Evolutionary conservation across 2,888 invertebrate species (phyloP).

Genomic region (Phalera bucephala): DNA sequence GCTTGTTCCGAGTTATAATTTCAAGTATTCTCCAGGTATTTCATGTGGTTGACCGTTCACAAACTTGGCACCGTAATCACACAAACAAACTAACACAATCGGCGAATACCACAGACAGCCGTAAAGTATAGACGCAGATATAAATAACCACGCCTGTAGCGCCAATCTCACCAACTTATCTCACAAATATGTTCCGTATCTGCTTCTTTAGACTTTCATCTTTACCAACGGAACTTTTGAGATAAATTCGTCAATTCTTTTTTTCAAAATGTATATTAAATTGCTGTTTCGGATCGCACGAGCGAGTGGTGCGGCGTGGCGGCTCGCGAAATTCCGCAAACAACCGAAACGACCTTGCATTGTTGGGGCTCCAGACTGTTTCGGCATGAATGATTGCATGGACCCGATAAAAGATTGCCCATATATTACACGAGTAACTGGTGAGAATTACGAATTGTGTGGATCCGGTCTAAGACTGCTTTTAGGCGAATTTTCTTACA

Average conservation of each 20-base stretch:
- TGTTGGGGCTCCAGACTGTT: constrained; percentile 44
- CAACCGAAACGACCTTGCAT: constrained; percentile 60
- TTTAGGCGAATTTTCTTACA: not conserved
- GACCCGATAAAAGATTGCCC: constrained; percentile 32
- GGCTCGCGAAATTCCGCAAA: constrained; percentile 42
- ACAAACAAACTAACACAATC: constrained; percentile 66
- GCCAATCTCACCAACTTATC: constrained; percentile 55
- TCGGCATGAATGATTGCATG: constrained; percentile 40
- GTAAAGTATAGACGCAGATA: constrained; percentile 55
- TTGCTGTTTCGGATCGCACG: constrained; percentile 26
- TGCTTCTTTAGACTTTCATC: constrained; percentile 44
- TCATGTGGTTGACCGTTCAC: constrained; percentile 32
- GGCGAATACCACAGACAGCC: constrained; percentile 60
- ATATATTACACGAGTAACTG: constrained; percentile 20
- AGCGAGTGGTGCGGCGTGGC: constrained; percentile 12
- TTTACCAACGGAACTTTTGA: constrained; percentile 21
- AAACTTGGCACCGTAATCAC: constrained; percentile 44
- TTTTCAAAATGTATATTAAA: constrained; percentile 24
- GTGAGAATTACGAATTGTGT: constrained; percentile 9
- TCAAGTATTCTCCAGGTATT: constrained; percentile 6
- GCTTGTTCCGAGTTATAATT: not conserved
- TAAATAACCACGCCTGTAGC: constrained; percentile 59
- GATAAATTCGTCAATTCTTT: constrained; percentile 18
- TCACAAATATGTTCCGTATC: constrained; percentile 49
- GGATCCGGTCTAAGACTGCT: constrained; percentile 12